A percentile compares a stretch with the other conserved stretches of the same genome.
Evolutionary conservation across 2,888 invertebrate genomes (phyloP).

Genomic region (Tipula unca): DNA sequence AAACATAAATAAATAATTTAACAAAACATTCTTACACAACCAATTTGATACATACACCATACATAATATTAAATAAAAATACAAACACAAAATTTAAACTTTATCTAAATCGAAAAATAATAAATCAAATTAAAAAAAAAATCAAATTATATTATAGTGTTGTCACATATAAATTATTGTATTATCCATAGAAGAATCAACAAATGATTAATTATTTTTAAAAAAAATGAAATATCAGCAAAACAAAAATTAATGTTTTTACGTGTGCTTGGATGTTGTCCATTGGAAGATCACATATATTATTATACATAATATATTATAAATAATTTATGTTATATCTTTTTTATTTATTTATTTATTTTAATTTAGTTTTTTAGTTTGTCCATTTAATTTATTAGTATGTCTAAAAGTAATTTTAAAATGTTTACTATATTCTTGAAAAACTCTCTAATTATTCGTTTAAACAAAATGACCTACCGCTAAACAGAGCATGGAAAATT

Average conservation of each 20-base stretch:
- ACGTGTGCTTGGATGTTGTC: slow-evolving; percentile 25
- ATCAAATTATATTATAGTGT: not conserved
- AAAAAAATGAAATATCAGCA: not conserved
- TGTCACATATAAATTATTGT: not conserved
- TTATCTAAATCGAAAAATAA: too few species aligned
- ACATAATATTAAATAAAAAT: not conserved
- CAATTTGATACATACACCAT: not conserved
- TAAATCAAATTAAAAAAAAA: not conserved
- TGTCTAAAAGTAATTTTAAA: not conserved
- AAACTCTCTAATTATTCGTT: not conserved
- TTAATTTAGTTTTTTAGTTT: slow-evolving; percentile 15
- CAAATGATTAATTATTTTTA: not conserved
- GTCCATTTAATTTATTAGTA: not conserved
- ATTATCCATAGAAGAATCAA: not conserved
- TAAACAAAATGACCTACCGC: not conserved
- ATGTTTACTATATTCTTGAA: not conserved
- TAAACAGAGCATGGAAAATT: not conserved
- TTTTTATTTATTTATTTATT: slow-evolving; percentile 16
- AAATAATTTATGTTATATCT: slow-evolving; percentile 22
- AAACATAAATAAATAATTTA: not conserved
- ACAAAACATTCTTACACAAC: not conserved
- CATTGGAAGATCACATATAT: slow-evolving; percentile 23
- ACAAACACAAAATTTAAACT: not conserved
- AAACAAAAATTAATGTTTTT: slow-evolving; percentile 19
- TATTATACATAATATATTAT: slow-evolving; percentile 25